A percentile compares a stretch with the other conserved stretches of the same genome.
phyloP scores from a whole-genome alignment of 2,888 invertebrate genomes.

The Eutolmus rufibarbis region DNA sequence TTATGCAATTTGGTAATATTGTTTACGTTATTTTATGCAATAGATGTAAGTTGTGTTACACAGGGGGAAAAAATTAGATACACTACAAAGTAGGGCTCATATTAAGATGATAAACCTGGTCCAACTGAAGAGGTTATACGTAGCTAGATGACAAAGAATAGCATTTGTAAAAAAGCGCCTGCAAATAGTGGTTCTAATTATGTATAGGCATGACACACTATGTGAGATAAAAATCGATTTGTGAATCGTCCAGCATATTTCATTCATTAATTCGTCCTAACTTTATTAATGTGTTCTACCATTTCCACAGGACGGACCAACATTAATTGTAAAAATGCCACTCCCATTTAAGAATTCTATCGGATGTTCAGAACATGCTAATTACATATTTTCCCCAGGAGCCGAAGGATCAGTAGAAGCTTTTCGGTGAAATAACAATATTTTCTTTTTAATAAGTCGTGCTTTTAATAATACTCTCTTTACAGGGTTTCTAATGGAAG shows the following conservation, averaged over 20 bases:
- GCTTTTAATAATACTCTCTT: background rate
- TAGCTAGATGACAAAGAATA: too few relatives aligned
- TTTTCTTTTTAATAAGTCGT: background rate
- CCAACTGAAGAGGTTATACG: too few relatives aligned
- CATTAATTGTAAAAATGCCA: conserved; percentile 57
- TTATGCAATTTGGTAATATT: too few relatives aligned
- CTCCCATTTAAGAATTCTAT: conserved; percentile 60
- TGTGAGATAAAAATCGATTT: background rate
- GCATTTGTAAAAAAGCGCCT: too few relatives aligned
- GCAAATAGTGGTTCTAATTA: too few relatives aligned
- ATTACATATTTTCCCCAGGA: conserved; percentile 57
- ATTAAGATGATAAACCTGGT: too few relatives aligned
- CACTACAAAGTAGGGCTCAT: too few relatives aligned
- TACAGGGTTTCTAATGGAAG: conserved; percentile 54
- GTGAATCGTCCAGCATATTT: background rate
- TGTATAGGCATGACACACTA: background rate
- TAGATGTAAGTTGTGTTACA: too few relatives aligned
- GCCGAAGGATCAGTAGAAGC: conserved; percentile 57
- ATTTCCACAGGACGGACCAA: conserved; percentile 53
- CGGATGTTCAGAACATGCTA: conserved; percentile 55
- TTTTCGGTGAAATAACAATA: conserved; percentile 51
- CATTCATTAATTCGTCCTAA: background rate
- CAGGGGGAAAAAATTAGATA: too few relatives aligned
- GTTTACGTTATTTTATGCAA: too few relatives aligned
- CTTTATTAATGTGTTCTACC: background rate